These are phyloP conservation scores for Casuarius casuarius DNA, from an alignment of 2,113 vertebrate species.

Conservation along the genomic window DNA sequence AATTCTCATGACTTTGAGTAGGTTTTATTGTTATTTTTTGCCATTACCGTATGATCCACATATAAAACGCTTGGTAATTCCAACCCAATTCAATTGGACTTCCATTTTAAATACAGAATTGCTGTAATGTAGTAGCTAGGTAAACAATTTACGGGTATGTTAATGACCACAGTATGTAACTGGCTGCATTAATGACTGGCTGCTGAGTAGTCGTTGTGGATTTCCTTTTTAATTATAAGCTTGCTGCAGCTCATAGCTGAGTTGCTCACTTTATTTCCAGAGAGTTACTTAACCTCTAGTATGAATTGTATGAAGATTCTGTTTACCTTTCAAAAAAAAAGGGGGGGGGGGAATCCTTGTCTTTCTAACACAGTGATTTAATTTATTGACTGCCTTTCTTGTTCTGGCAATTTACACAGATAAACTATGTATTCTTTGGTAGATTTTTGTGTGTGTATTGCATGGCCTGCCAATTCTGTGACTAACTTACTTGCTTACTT, in stretches of 20 bases:
- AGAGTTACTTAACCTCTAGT: background rate
- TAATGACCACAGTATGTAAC: background rate
- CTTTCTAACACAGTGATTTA: background rate
- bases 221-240: background rate
- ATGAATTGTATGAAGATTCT: background rate
- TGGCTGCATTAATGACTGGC: background rate
- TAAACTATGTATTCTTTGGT: background rate
- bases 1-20: background rate
- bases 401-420: background rate
- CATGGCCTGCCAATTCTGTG: background rate
- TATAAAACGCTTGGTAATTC: background rate
- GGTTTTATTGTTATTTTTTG: background rate
- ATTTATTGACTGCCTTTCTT: background rate
- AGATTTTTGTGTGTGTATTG: background rate
- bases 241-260: background rate
- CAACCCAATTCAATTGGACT: background rate
- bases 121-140: background rate
- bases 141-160: background rate
- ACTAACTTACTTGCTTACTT: background rate
- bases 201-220: background rate
- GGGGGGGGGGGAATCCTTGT: background rate
- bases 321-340: background rate
- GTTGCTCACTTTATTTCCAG: background rate
- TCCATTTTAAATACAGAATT: constrained; percentile 1
- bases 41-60: background rate